A percentile compares a stretch with the other conserved stretches of the same genome.
These are phyloP conservation scores for Scaptodrosophila lebanonensis DNA, from an alignment of 1,140 invertebrate genomes.

Conservation along the genomic window DNA sequence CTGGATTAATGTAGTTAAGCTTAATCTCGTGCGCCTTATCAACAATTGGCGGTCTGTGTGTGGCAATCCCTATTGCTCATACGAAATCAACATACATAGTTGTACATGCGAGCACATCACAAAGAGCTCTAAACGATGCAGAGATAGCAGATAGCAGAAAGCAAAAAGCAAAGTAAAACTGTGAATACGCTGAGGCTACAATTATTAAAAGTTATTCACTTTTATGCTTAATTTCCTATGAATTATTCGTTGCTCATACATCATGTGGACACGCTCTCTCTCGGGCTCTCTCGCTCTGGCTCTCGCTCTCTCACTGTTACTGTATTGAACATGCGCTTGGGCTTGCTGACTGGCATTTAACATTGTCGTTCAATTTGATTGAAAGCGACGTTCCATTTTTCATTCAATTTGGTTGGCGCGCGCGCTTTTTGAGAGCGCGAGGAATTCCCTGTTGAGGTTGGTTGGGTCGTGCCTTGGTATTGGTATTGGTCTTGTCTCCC, in stretches of 20 bases:
- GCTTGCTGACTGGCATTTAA: constrained; percentile 13
- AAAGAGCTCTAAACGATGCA: too few species aligned
- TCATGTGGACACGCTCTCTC: neutral
- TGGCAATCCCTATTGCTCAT: too few species aligned
- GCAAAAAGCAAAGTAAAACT: constrained; percentile 28
- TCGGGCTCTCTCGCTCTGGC: neutral
- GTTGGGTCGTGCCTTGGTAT: neutral
- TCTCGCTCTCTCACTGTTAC: neutral
- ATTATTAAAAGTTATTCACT: constrained; percentile 70
- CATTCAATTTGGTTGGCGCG: too few species aligned
- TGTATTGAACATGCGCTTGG: too few species aligned
- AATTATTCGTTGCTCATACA: constrained; percentile 28
- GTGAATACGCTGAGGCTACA: constrained; percentile 58
- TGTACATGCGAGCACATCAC: too few species aligned
- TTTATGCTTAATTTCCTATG: constrained; percentile 71
- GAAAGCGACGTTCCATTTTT: constrained; percentile 26
- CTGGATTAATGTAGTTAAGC: too few species aligned
- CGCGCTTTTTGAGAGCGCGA: neutral
- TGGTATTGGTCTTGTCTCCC: constrained; percentile 39
- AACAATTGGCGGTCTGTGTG: too few species aligned
- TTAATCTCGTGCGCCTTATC: too few species aligned
- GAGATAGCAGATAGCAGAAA: too few species aligned
- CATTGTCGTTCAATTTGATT: constrained; percentile 36
- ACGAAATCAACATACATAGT: too few species aligned
- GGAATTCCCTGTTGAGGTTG: constrained; percentile 39